Base-by-base conservation (phyloP, 2,113 vertebrate genomes). In the Leuciscus idus region DNA sequence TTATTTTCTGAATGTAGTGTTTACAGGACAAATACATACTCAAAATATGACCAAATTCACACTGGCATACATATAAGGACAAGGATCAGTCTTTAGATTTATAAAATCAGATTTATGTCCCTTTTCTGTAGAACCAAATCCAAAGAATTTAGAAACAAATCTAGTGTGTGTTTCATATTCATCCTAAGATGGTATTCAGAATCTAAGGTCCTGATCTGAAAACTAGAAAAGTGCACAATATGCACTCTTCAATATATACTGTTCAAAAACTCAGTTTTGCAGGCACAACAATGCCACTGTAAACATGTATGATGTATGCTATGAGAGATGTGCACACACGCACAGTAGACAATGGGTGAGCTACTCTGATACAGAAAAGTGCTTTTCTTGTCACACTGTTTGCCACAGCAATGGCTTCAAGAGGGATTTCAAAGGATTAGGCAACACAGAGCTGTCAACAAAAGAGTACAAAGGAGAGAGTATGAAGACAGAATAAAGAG, bases 391-490 rank as follows among this genome's bases (percentile, higher is more conserved):
- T 78, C 75, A 78, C 78, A 82, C 59, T 57, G 85, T 87, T 87
- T 83, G 85, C 72, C 85, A 87, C 85, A 83, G 85, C 80, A 81
- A 74, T 81, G 78, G 59, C 80, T 68, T 88, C 82, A 82, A 78
- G 79, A 77, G 72, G 85, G 86, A 87, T 83, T 85, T 73, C 9
- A 83, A 75, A 87, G 79, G 83, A 89, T 87, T 89, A 85, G 83
- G 83, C 83, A 89, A 82, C 78, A 85, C 70, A 87, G 88, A 83
- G 72, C 83, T 84, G 85, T 72, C 68, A 84, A 87, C 74, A 87
- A 81, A 57, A 39, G 26, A 62, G 62, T 57, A 81, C 79, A 88
- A 83, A 83, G 79, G 62, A 79, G 57, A 61, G 68, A 48, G 50
- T 83, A 73, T 77, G 68, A 78, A 88, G 79, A 85, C 72, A 61